Evolutionary conservation across 1,140 invertebrate species (phyloP).

Genomic region (Antheraea pernyi): DNA sequence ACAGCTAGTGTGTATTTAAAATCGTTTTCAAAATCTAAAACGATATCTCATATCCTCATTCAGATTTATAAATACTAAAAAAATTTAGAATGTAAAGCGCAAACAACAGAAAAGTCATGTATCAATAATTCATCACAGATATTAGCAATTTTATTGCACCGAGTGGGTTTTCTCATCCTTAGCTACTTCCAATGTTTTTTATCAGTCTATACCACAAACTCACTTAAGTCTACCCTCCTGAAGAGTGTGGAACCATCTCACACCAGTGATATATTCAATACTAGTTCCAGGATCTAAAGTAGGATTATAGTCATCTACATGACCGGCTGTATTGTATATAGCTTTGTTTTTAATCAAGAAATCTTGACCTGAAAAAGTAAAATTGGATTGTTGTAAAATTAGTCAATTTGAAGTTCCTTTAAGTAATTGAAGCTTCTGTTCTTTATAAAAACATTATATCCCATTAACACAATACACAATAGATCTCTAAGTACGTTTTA

Average conservation of each 20-base stretch:
- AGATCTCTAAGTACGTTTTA: no score
- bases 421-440: background rate
- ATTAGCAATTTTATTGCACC: no score
- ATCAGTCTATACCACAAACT: background rate
- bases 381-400: background rate
- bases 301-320: conserved; percentile 34
- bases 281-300: conserved; percentile 17
- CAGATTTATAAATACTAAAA: no score
- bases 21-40: no score
- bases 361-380: conserved; percentile 22
- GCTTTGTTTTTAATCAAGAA: conserved; percentile 28
- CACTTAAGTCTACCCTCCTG: conserved; percentile 40
- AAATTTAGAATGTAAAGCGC: no score
- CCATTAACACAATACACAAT: no score
- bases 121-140: no score
- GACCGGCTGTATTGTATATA: conserved; percentile 23
- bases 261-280: conserved; percentile 27
- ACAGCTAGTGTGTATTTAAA: no score
- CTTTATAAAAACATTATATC: no score
- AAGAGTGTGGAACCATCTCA: conserved; percentile 37
- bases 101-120: no score
- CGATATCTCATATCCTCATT: no score
- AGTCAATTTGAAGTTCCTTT: background rate
- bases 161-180: no score
- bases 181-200: background rate